phyloP scores from a whole-genome alignment of 1,140 invertebrate genomes.

The Popillia japonica region DNA sequence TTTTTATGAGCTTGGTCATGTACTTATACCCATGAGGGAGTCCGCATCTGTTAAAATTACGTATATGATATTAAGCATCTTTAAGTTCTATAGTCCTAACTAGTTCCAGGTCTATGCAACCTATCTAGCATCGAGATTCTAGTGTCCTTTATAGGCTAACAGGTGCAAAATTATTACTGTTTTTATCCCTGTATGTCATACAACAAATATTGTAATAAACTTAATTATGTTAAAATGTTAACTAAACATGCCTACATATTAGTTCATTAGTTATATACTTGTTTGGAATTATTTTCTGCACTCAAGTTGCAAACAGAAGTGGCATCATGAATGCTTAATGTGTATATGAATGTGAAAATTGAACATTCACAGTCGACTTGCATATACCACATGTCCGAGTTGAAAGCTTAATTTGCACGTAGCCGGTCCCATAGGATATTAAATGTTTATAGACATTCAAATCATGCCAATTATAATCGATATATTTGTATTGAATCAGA shows the following conservation, averaged over 20 bases:
- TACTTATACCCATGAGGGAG: too few relatives aligned
- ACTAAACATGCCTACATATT: not conserved
- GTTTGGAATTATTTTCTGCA: not conserved
- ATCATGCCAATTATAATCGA: not conserved
- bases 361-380: not conserved
- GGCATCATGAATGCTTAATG: not conserved
- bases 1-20: too few relatives aligned
- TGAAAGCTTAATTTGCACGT: not conserved
- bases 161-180: too few relatives aligned
- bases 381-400: not conserved
- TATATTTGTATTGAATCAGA: constrained; percentile 12
- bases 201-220: not conserved
- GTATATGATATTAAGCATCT: too few relatives aligned
- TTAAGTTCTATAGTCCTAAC: too few relatives aligned
- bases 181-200: not conserved
- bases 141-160: too few relatives aligned
- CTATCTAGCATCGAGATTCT: not conserved
- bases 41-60: too few relatives aligned
- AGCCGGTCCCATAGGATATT: not conserved
- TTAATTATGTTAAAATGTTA: not conserved
- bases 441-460: not conserved
- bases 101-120: too few relatives aligned
- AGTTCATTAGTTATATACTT: too few relatives aligned
- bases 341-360: not conserved
- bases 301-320: not conserved